Conservation (phyloP, 2,888 invertebrate genomes). For the Synanthedon vespiformis region DNA sequence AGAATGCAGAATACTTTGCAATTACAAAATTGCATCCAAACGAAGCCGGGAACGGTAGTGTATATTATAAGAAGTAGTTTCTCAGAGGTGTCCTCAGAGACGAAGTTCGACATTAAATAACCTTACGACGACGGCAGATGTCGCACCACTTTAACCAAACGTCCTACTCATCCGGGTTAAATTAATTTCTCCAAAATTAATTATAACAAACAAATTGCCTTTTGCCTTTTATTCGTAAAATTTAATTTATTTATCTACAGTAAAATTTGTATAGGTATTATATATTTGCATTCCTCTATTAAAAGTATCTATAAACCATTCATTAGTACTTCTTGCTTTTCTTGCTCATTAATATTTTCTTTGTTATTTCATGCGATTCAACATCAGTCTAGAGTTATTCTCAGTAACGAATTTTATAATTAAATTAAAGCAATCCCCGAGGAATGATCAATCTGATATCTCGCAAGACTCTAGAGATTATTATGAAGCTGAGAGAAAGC, state of each 20-base stretch:
- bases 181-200: conserved; percentile 36
- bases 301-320: too few species aligned
- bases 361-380: neutral
- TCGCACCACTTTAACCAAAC: conserved; percentile 13
- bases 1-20: too few species aligned
- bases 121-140: conserved; percentile 15
- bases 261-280: too few species aligned
- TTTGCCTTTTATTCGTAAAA: neutral
- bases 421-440: conserved; percentile 24
- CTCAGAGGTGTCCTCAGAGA: neutral
- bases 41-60: neutral
- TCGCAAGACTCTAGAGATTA: conserved; percentile 27
- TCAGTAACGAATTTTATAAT: conserved; percentile 10
- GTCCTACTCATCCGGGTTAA: conserved; percentile 20
- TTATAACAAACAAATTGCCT: neutral
- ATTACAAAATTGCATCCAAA: too few species aligned
- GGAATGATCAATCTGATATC: conserved; percentile 34
- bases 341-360: neutral
- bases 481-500: conserved; percentile 35
- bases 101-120: conserved; percentile 1
- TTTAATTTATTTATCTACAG: too few species aligned
- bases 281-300: too few species aligned
- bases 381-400: neutral
- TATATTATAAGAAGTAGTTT: neutral
- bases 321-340: neutral